Evolutionary conservation across 2,797 vertebrate species (phyloP).

Genomic region (Psittacula derbiana): DNA sequence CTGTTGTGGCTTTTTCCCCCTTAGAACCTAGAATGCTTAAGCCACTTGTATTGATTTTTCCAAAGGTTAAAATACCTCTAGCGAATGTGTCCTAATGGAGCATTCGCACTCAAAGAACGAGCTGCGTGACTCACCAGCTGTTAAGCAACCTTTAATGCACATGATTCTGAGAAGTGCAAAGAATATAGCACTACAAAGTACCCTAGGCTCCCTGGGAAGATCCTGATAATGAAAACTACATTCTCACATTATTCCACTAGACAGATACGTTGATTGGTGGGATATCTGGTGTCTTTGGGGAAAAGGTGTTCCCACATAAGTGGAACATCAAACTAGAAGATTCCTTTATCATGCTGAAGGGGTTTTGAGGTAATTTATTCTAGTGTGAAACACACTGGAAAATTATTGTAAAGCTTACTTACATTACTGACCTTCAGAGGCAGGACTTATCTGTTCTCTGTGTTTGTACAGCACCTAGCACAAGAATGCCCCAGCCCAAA

Average conservation of each 20-base stretch:
- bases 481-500: background rate
- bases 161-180: constrained; percentile 43
- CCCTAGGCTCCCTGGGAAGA: constrained; percentile 45
- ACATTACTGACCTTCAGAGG: background rate
- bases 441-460: background rate
- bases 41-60: constrained; percentile 39
- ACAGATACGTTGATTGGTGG: background rate
- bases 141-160: constrained; percentile 62
- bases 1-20: background rate
- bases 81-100: constrained; percentile 54
- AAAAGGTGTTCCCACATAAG: constrained; percentile 20
- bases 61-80: constrained; percentile 65
- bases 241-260: constrained; percentile 43
- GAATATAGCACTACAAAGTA: constrained; percentile 50
- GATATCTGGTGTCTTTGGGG: constrained; percentile 6
- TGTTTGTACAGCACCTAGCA: background rate
- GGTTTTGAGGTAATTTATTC: background rate
- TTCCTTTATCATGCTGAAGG: constrained; percentile 19
- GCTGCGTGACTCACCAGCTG: constrained; percentile 60
- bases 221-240: constrained; percentile 43
- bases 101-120: constrained; percentile 51
- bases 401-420: background rate
- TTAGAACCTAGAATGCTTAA: constrained; percentile 28
- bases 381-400: background rate
- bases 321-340: background rate